Evolutionary conservation across 2,113 vertebrate genomes (phyloP), one percentile per base, ranked within the genome.

Genomic region (Calyptomena viridis): DNA sequence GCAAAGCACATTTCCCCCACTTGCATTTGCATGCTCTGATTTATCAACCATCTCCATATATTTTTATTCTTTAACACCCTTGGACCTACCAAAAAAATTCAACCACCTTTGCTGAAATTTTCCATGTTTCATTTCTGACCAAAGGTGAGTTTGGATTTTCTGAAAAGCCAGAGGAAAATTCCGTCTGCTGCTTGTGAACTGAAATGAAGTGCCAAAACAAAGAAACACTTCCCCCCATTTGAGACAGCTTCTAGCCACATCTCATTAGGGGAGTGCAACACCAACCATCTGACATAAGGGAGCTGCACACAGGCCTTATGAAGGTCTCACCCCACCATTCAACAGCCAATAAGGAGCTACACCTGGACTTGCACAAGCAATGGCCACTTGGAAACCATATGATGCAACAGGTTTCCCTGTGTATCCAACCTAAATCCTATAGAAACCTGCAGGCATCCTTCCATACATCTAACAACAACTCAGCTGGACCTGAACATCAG

Each of bases 161-260:
- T 67, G 46, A 84, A 84, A 90, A 92, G 66, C n/a, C 42, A n/a
- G 62, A 90, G 93, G 83, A 95, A 96, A 93, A 89, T 93, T 97
- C 92, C 93, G 68, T 87, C 67, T n/a, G 60, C 72, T 78, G 35
- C 52, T 86, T 58, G 40, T 30, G 60, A 90, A 40, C 39, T 72
- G 58, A 90, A 94, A 58, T 22, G 35, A 85, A 84, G 76, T 90
- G 79, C 80, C 86, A 96, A 97, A 93, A 81, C 72, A 88, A 90
- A 86, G 90, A 92, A 92, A 68, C 21, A 6, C n/a, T 84, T 89
- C 37, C 52, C 67, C 72, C 56, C 6, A 9, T 84, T 72, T 90
- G 68, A 81, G 68, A 93, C 71, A 71, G 27, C 42, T 82, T 67
- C 42, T 53, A 68, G 63, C 72, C 90, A 88, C 93, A 46, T 93